These are phyloP conservation scores for Leucosticte australis DNA, from an alignment of 2,113 vertebrate genomes.

Conservation along the genomic window DNA sequence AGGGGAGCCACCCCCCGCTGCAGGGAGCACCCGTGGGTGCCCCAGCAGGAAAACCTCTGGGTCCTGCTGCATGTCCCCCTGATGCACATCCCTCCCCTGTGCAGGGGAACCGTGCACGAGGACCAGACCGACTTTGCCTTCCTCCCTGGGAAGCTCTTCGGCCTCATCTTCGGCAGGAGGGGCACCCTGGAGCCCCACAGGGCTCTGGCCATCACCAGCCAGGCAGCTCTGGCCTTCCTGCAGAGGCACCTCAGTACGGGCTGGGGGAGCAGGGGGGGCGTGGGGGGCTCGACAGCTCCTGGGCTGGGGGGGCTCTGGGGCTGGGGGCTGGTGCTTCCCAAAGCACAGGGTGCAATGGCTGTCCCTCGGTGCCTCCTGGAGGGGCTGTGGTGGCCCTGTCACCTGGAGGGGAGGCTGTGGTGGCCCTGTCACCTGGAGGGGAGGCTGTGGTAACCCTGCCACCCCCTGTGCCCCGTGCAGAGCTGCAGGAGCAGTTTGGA, in stretches of 20 bases:
- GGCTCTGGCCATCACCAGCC: slow-evolving; percentile 61
- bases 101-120: slow-evolving; percentile 72
- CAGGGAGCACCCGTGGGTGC: background rate
- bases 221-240: slow-evolving; percentile 74
- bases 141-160: slow-evolving; percentile 34
- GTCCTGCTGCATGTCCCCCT: background rate
- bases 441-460: background rate
- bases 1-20: rapidly evolving
- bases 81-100: background rate
- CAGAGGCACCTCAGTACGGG: slow-evolving; percentile 73
- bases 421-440: background rate
- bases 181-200: slow-evolving; percentile 68
- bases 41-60: background rate
- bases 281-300: rapidly evolving
- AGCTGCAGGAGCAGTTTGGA: slow-evolving; percentile 60
- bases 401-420: background rate
- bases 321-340: background rate
- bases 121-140: slow-evolving; percentile 76
- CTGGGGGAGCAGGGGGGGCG: background rate
- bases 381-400: background rate
- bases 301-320: background rate
- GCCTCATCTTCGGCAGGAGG: slow-evolving; percentile 18
- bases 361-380: rapidly evolving
- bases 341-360: rapidly evolving
- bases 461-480: slow-evolving; percentile 29